Conservation (phyloP, 2,113 vertebrate species). For the Mystacornis crossleyi region DNA sequence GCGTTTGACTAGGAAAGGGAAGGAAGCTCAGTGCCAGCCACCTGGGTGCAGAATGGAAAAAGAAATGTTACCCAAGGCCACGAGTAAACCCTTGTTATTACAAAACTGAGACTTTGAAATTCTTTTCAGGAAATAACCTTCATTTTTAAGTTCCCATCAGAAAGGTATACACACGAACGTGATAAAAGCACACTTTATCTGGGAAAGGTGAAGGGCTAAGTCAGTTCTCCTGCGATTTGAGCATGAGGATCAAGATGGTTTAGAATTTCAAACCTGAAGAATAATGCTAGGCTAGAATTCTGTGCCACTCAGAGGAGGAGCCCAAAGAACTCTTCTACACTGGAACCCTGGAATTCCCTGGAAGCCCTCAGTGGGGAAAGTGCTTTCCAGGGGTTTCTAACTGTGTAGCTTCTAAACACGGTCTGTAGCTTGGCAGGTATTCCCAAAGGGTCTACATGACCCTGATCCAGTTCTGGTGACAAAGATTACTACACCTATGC, state of each 20-base stretch:
- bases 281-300: not conserved
- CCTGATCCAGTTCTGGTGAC: not conserved
- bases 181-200: not conserved
- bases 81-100: not conserved
- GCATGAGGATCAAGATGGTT: not conserved
- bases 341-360: not conserved
- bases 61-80: not conserved
- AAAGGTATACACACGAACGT: not conserved
- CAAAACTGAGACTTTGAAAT: not conserved
- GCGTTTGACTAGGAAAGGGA: not conserved
- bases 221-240: not conserved
- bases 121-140: not conserved
- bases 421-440: not conserved
- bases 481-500: not conserved
- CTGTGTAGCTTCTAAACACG: not conserved
- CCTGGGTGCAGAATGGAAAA: not conserved
- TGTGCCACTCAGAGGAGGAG: not conserved
- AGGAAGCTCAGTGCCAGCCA: not conserved
- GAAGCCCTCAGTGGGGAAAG: not conserved
- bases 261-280: not conserved
- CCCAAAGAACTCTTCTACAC: not conserved
- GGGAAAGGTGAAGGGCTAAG: not conserved
- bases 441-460: not conserved
- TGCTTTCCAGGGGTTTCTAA: not conserved
- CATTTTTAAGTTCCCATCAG: not conserved